Conservation (phyloP, 64 coral and sea anemone genomes). For the Actinia tenebrosa region DNA sequence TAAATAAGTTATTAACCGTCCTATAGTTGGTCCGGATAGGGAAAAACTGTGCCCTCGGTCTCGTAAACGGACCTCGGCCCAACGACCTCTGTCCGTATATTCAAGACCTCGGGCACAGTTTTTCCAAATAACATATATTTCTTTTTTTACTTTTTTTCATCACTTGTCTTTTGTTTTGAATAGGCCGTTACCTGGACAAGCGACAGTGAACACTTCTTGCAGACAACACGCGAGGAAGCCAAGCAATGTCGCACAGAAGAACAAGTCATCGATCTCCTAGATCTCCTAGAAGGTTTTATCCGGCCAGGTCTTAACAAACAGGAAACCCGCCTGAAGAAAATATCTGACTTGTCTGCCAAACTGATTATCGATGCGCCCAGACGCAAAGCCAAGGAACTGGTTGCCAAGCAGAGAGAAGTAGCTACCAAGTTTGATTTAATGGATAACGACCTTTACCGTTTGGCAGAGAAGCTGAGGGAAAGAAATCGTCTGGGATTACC, state of each 20-base stretch:
- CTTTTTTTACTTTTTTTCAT: neutral
- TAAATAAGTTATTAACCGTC: no score
- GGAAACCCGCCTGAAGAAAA: conserved; percentile 72
- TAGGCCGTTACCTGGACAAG: conserved; percentile 85
- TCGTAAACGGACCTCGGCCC: no score
- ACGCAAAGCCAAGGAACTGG: conserved; percentile 70
- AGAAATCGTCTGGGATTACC: conserved; percentile 58
- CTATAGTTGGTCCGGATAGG: no score
- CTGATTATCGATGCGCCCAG: conserved; percentile 73
- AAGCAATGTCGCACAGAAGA: conserved; percentile 86
- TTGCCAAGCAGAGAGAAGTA: conserved; percentile 76
- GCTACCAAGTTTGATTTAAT: conserved; percentile 82
- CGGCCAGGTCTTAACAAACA: conserved; percentile 88
- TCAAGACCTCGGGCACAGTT: no score
- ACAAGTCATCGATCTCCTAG: conserved; percentile 72
- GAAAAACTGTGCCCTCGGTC: no score
- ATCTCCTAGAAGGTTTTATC: conserved; percentile 83
- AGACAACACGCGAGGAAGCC: conserved; percentile 73
- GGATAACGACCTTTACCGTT: conserved; percentile 68
- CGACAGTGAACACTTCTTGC: conserved; percentile 95
- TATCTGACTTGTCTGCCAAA: conserved; percentile 85
- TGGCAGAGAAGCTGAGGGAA: conserved; percentile 84
- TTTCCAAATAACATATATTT: neutral
- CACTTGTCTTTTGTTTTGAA: neutral
- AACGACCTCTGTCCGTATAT: no score